phyloP scores from a whole-genome alignment of 2,888 invertebrate species.

The Rutpela maculata region DNA sequence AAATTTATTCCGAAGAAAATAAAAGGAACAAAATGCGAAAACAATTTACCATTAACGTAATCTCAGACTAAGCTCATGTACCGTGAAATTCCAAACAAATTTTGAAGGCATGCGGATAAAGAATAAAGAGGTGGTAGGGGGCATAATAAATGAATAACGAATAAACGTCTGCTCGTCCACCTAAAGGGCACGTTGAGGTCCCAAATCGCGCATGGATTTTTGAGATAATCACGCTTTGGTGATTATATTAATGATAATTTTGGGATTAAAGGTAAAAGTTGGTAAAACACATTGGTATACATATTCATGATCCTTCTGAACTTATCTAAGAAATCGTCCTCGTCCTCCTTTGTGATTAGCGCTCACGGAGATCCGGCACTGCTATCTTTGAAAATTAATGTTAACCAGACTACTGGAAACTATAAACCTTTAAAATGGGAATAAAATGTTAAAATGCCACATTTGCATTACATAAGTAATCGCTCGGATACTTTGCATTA shows the following conservation, averaged over 20 bases:
- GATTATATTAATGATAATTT: constrained; percentile 63
- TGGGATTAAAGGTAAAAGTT: constrained; percentile 65
- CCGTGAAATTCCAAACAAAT: constrained; percentile 54
- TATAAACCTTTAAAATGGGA: constrained; percentile 70
- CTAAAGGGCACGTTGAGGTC: constrained; percentile 25
- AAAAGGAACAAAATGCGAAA: constrained; percentile 29
- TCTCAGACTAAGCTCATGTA: constrained; percentile 55
- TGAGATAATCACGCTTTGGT: constrained; percentile 14
- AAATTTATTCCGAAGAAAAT: background rate
- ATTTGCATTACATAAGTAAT: constrained; percentile 67
- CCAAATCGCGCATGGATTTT: constrained; percentile 27
- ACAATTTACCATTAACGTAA: constrained; percentile 53
- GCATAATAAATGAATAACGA: constrained; percentile 17
- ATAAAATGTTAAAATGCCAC: constrained; percentile 69
- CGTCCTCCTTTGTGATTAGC: constrained; percentile 64
- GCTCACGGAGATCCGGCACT: constrained; percentile 58
- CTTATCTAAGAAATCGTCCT: constrained; percentile 64
- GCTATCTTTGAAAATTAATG: constrained; percentile 68
- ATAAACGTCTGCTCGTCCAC: constrained; percentile 42
- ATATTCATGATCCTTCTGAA: constrained; percentile 66
- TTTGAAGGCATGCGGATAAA: constrained; percentile 45
- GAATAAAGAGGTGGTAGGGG: constrained; percentile 24
- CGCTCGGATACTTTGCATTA: constrained; percentile 60
- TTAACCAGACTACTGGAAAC: constrained; percentile 67
- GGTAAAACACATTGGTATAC: constrained; percentile 66